Evolutionary conservation across 2,113 vertebrate species (phyloP), one percentile per base, ranked within the genome.

Genomic region (Cyprinodon brontotheroides): DNA sequence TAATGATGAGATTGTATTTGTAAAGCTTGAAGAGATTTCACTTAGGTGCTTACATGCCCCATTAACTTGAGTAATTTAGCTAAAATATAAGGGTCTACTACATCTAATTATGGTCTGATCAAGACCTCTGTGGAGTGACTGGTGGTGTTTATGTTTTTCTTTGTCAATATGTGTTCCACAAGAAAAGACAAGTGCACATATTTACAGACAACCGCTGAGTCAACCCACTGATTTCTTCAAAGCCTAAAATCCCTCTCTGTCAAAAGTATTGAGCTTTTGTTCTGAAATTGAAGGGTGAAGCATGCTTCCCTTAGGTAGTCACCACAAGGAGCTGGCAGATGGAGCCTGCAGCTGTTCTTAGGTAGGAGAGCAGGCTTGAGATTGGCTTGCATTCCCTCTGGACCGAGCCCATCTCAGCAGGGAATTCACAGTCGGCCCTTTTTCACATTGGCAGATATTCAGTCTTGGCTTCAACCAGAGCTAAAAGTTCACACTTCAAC

Each of bases 291-390:
- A 82, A 75, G 85, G 81, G 83, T 76, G 86, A 79, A 81, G 75
- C 70, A 20, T 4, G 50, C 74, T 82, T 90, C 85, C 88, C 88
- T 82, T 69, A 91, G 93, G 93, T 92, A 92, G 85, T 70, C 76
- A 78, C 78, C 82, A 85, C 86, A 80, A 91, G 84, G 90, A 82
- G 84, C 84, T 86, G 89, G 86, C 94, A 95, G 94, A 95, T 95
- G 94, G 94, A 83, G 71, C 72, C 76, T 85, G 88, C 94, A 95
- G 94, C 90, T 95, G 94, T 94, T 94, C 84, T 68, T 78, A 91
- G 90, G 92, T 94, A 92, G 87, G 81, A 81, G 71, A 92, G 85
- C 84, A 81, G 83, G 79, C 82, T 89, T 84, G 85, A 89, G 86
- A 89, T 89, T 85, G 85, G 90, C 87, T 88, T 37, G 45, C 62